phyloP scores from a whole-genome alignment of 2,888 invertebrate species.

The Monopis laevigella region DNA sequence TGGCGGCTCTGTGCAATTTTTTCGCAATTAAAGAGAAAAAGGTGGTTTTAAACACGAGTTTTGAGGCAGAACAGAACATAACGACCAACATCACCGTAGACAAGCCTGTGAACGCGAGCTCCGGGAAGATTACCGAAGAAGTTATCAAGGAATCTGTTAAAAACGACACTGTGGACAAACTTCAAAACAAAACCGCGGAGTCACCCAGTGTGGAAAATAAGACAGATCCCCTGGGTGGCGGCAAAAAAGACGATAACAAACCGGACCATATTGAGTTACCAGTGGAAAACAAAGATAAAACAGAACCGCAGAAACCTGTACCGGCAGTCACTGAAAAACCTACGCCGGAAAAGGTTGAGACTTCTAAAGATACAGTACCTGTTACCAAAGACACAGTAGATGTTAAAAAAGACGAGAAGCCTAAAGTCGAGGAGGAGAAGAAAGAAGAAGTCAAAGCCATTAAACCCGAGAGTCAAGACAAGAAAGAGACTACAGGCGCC shows the following conservation, averaged over 20 bases:
- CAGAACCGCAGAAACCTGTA: slow-evolving; percentile 13
- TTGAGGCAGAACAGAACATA: slow-evolving; percentile 57
- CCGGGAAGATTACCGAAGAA: slow-evolving; percentile 39
- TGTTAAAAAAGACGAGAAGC: slow-evolving; percentile 28
- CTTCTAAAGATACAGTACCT: no score
- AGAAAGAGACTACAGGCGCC: slow-evolving; percentile 16
- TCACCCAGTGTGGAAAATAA: slow-evolving; percentile 1
- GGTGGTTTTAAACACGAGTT: slow-evolving; percentile 72
- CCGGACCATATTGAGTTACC: slow-evolving; percentile 37
- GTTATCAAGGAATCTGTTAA: slow-evolving; percentile 43
- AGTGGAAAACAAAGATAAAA: slow-evolving; percentile 33
- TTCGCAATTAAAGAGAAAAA: slow-evolving; percentile 74
- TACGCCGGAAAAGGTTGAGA: not conserved
- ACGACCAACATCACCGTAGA: slow-evolving; percentile 54
- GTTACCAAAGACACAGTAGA: slow-evolving; percentile 12
- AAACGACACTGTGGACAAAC: slow-evolving; percentile 29
- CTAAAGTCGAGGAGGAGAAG: slow-evolving; percentile 28
- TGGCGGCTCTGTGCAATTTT: slow-evolving; percentile 82
- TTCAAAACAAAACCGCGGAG: not conserved
- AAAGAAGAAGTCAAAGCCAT: slow-evolving; percentile 26
- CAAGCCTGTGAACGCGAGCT: slow-evolving; percentile 36
- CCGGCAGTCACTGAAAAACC: slow-evolving; percentile 12
- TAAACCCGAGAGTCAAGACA: slow-evolving; percentile 30
- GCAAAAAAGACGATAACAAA: no score
- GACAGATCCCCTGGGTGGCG: no score